Conservation (phyloP, 1,140 invertebrate genomes). For the Idris sp. region DNA sequence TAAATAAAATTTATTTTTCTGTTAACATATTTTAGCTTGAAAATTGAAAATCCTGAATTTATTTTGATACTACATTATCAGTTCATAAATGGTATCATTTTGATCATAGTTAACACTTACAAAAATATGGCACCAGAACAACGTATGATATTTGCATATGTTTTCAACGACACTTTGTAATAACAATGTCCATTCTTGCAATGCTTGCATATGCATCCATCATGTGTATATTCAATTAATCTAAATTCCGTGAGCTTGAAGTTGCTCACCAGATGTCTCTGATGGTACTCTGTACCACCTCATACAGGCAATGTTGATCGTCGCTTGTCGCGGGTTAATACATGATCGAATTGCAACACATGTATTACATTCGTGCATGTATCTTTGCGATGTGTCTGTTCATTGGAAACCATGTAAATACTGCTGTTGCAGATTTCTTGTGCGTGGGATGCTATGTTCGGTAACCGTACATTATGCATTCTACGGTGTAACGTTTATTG, state of each 20-base stretch:
- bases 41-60: too few species aligned
- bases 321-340: conserved; percentile 34
- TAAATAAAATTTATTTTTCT: too few species aligned
- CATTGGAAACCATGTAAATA: conserved; percentile 36
- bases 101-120: too few species aligned
- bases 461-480: conserved; percentile 45
- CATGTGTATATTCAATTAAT: conserved; percentile 44
- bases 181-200: background rate
- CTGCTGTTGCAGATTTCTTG: conserved; percentile 41
- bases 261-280: conserved; percentile 42
- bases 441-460: conserved; percentile 12
- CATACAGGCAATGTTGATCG: conserved; percentile 25
- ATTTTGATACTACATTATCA: too few species aligned
- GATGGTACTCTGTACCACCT: conserved; percentile 15
- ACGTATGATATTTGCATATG: too few species aligned
- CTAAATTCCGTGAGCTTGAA: conserved; percentile 27
- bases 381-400: too few species aligned
- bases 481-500: conserved; percentile 23
- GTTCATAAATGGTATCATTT: too few species aligned
- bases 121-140: too few species aligned
- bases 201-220: conserved; percentile 14
- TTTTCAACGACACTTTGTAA: too few species aligned
- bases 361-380: conserved; percentile 16
- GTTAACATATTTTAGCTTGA: too few species aligned
- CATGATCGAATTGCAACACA: conserved; percentile 38